Evolutionary conservation across 1,140 invertebrate genomes (phyloP).

Genomic region (Manduca sexta): DNA sequence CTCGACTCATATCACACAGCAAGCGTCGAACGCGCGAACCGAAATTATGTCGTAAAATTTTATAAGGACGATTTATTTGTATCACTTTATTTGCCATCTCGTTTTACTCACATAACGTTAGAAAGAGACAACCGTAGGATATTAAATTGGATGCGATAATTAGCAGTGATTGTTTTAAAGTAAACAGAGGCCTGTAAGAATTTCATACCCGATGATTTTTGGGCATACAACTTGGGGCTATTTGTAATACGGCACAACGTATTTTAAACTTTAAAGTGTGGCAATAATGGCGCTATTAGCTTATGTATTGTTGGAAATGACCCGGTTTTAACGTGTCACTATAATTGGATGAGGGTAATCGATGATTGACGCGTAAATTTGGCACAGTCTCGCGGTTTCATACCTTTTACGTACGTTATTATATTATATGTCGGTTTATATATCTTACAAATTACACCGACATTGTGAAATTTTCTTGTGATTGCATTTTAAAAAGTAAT

Average conservation of each 20-base stretch:
- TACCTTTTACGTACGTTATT: constrained; percentile 1
- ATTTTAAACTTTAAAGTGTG: constrained; percentile 13
- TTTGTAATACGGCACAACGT: constrained; percentile 1
- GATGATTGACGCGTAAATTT: constrained; percentile 23
- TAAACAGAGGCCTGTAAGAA: constrained; percentile 37
- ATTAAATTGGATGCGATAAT: constrained; percentile 42
- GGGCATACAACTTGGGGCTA: constrained; percentile 13
- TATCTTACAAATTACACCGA: constrained; percentile 3
- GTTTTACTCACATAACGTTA: constrained; percentile 7
- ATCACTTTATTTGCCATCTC: constrained; percentile 25
- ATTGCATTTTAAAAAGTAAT: background rate
- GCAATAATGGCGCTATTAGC: constrained; percentile 6
- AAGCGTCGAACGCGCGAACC: constrained; percentile 5
- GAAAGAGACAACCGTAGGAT: constrained; percentile 21
- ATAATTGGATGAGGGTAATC: constrained; percentile 22
- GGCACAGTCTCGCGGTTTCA: constrained; percentile 4
- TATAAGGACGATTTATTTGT: constrained; percentile 41
- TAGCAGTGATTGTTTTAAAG: constrained; percentile 42
- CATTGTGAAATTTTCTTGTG: background rate
- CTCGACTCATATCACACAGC: constrained; percentile 25
- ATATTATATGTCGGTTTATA: constrained; percentile 1
- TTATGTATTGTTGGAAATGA: constrained; percentile 8
- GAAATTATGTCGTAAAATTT: constrained; percentile 57
- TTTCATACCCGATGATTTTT: constrained; percentile 20
- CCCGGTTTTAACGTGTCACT: constrained; percentile 27